A percentile compares a stretch with the other conserved stretches of the same genome.
Conservation (phyloP, 2,797 vertebrate genomes). For the Galaxias olidus region DNA sequence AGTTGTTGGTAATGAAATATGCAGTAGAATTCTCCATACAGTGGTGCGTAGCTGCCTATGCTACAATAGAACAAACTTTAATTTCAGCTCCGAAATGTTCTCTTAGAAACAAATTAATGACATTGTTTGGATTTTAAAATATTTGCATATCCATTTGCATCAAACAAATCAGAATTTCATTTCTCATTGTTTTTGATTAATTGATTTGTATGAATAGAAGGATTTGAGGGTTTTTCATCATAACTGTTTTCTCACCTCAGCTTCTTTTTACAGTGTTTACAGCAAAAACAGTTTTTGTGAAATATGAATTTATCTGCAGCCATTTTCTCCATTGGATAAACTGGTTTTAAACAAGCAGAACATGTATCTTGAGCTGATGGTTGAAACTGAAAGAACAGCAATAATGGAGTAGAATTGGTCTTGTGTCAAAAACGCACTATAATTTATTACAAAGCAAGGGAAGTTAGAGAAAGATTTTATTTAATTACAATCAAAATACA, state of each 20-base stretch:
- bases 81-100: neutral
- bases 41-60: constrained; percentile 75
- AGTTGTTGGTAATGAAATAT: constrained; percentile 84
- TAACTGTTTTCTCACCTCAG: constrained; percentile 77
- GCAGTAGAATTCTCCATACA: constrained; percentile 82
- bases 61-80: constrained; percentile 58
- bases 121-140: neutral
- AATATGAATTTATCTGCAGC: constrained; percentile 74
- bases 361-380: constrained; percentile 70
- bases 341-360: constrained; percentile 75
- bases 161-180: too few species aligned
- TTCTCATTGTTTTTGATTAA: too few species aligned
- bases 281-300: constrained; percentile 84
- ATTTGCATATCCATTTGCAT: too few species aligned
- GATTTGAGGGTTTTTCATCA: neutral
- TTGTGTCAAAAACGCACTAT: too few species aligned
- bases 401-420: too few species aligned
- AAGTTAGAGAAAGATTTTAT: too few species aligned
- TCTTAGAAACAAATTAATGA: neutral
- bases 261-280: constrained; percentile 80
- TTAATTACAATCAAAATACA: too few species aligned
- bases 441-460: too few species aligned
- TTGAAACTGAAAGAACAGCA: constrained; percentile 70
- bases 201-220: too few species aligned
- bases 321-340: constrained; percentile 80